Base-by-base conservation (phyloP, 92 coral and sea anemone genomes). In the Epizoanthus rinbou region DNA sequence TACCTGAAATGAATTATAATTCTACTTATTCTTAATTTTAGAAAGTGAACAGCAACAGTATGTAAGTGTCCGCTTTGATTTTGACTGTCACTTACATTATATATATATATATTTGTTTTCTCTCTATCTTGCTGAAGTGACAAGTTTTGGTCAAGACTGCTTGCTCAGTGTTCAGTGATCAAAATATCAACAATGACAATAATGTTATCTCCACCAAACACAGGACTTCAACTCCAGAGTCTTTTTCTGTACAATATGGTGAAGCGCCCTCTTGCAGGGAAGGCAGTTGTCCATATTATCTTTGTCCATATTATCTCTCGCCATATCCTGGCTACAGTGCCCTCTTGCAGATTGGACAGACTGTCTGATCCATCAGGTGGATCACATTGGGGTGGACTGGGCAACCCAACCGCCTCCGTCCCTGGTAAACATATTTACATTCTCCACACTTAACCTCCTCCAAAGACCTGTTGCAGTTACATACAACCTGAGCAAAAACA, bases 341-440 rank as follows among this genome's bases (percentile, higher is more conserved):
- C 28, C 71, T 54, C 53, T 91, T 87, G 69, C 97, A 93, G 1
- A 64, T 75, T 1, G 91, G 86, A 28, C 97, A 93, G 1, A 50
- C 62, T 2, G 54, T 62, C 14, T 87, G 80, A 43, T 93, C 97
- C 97, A 93, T 91, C 0, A 93, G 78, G 23, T 93, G 95, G 2
- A 93, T 91, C 0, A 74, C 81, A 16, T 86, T 80, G 8, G 85
- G 85, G 57, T 93, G 97, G 31, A 18, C 64, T 3, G 59, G 58
- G 74, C 97, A 93, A 1, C 76, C 81, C 1, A 85, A 54, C 24
- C 93, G 53, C 41, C 79, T 63, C 16, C 93, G 80, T 0, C 97
- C 97, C 8, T 63, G 33, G 64, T 91, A 93, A 0, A 80, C 54
- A 2, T 67, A 21, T 0, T 90, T 88, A n/a, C 97, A 93, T 0